phyloP scores from a whole-genome alignment of 2,797 vertebrate genomes.

The Salarias fasciatus region DNA sequence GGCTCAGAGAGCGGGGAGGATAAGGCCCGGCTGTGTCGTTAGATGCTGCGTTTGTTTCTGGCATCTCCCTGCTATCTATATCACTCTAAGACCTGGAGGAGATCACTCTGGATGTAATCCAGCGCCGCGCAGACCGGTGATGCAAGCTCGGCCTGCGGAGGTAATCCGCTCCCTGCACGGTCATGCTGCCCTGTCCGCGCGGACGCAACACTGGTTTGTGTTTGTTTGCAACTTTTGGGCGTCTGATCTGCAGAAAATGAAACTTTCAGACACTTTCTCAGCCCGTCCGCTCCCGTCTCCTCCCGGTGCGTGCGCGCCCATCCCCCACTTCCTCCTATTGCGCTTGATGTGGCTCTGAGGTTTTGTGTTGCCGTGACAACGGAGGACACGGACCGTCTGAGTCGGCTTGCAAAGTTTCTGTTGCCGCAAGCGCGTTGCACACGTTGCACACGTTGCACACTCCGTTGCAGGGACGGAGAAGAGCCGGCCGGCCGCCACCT shows the following conservation, averaged over 20 bases:
- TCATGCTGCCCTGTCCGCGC: constrained; percentile 58
- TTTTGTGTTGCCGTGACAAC: constrained; percentile 83
- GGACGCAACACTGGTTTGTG: no score
- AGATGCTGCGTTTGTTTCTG: constrained; percentile 47
- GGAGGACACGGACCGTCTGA: constrained; percentile 66
- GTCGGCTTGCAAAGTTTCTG: constrained; percentile 75
- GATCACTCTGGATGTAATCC: constrained; percentile 72
- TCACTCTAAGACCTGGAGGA: constrained; percentile 48
- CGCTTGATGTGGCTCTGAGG: constrained; percentile 79
- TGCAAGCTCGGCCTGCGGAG: constrained; percentile 52
- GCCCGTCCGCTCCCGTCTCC: no score
- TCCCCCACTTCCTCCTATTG: constrained; percentile 83
- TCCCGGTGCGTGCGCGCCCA: constrained; percentile 37
- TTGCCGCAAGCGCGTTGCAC: constrained; percentile 75
- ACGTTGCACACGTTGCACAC: constrained; percentile 67
- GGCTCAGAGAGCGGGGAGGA: constrained; percentile 50
- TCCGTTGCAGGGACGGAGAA: constrained; percentile 58
- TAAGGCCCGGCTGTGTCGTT: constrained; percentile 51
- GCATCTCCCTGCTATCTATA: constrained; percentile 56
- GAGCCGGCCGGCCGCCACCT: constrained; percentile 47
- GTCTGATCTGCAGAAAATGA: background rate
- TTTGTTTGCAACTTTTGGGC: background rate
- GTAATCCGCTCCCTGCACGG: constrained; percentile 67
- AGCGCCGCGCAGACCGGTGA: constrained; percentile 70
- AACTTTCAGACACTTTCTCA: constrained; percentile 1